Conservation (phyloP, 2,113 vertebrate genomes). For the Poecile atricapillus region DNA sequence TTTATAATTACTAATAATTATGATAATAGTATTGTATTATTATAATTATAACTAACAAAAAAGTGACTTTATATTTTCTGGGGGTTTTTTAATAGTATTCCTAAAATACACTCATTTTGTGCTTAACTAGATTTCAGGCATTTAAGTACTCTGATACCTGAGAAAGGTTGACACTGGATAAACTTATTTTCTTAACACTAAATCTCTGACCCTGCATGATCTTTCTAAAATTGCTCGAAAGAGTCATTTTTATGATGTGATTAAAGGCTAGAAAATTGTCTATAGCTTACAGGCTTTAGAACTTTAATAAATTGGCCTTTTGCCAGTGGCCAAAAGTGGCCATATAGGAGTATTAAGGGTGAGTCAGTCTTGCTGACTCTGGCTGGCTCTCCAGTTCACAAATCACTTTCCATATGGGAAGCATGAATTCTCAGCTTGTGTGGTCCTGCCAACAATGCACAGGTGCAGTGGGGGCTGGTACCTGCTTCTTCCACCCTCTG, state of each 20-base stretch:
- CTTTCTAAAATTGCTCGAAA: not conserved
- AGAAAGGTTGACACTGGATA: not conserved
- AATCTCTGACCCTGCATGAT: not conserved
- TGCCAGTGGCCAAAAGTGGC: not conserved
- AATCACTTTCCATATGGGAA: not conserved
- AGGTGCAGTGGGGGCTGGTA: too few species aligned
- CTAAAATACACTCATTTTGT: not conserved
- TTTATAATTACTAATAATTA: not conserved
- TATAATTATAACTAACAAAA: not conserved
- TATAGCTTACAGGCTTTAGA: not conserved
- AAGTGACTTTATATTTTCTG: not conserved
- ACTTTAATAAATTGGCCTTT: not conserved
- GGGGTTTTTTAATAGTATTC: not conserved
- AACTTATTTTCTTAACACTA: not conserved
- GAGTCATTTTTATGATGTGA: not conserved
- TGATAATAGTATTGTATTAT: not conserved
- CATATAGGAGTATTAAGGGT: not conserved
- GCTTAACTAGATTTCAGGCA: not conserved
- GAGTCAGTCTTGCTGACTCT: not conserved
- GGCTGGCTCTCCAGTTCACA: not conserved
- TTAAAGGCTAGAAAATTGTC: not conserved
- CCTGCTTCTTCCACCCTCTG: not conserved
- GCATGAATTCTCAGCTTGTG: not conserved
- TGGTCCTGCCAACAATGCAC: fast-evolving
- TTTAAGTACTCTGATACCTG: not conserved